Evolutionary conservation across 2,797 vertebrate species (phyloP).

Genomic region (Emydoidea blandingii): DNA sequence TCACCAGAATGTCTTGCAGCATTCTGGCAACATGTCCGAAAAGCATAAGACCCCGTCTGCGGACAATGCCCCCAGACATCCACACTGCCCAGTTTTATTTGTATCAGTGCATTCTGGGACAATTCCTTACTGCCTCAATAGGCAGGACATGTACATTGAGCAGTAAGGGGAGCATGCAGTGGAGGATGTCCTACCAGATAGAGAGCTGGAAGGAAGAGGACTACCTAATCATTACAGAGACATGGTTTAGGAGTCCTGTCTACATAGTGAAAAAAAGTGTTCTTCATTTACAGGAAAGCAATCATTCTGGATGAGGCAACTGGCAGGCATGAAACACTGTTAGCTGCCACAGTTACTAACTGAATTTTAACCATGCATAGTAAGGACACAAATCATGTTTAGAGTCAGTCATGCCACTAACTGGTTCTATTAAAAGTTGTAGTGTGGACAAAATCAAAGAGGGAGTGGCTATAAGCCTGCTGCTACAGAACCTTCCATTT

Average conservation of each 20-base stretch:
- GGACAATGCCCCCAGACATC: too few species aligned
- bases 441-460: neutral
- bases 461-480: neutral
- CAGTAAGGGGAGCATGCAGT: neutral
- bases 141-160: too few species aligned
- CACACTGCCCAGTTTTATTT: too few species aligned
- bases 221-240: neutral
- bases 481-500: neutral
- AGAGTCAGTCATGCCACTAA: neutral
- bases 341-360: conserved; percentile 14
- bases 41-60: too few species aligned
- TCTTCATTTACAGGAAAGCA: neutral
- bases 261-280: neutral
- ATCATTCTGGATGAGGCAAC: neutral
- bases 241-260: neutral
- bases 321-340: conserved; percentile 41
- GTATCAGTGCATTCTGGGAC: too few species aligned
- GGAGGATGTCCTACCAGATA: neutral
- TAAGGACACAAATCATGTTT: conserved; percentile 30
- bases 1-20: too few species aligned
- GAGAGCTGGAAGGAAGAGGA: neutral
- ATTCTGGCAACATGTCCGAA: too few species aligned
- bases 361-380: conserved; percentile 29
- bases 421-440: neutral
- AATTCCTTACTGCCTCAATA: too few species aligned